phyloP scores from a whole-genome alignment of 1,140 invertebrate species.

The Eufriesea mexicana region DNA sequence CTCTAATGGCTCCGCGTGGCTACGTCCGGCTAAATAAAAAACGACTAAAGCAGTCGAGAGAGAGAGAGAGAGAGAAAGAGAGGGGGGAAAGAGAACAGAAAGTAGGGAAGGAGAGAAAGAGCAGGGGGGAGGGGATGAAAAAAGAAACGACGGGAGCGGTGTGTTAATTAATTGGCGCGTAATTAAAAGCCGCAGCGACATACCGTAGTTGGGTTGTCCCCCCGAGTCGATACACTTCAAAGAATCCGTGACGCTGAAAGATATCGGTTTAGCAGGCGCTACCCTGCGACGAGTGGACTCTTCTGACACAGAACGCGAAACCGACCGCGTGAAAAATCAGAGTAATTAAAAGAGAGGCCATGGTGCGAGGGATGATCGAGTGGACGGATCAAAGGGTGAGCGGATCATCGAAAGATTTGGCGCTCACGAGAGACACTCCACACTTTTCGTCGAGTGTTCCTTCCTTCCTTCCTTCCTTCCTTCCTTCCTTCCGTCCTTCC shows the following conservation, averaged over 20 bases:
- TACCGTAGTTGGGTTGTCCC: conserved; percentile 35
- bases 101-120: neutral
- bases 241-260: conserved; percentile 52
- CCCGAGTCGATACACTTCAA: conserved; percentile 53
- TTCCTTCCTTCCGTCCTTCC: too few species aligned
- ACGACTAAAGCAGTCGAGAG: conserved; percentile 11
- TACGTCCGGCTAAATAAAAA: conserved; percentile 64
- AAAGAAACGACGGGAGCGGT: conserved; percentile 35
- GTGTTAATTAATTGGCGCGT: conserved; percentile 78
- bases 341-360: conserved; percentile 24
- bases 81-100: conserved; percentile 3
- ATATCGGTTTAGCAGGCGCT: conserved; percentile 44
- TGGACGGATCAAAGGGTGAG: conserved; percentile 26
- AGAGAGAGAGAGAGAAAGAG: neutral
- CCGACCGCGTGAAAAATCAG: conserved; percentile 35
- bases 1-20: conserved; percentile 69
- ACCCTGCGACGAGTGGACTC: conserved; percentile 32
- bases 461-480: neutral
- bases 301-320: conserved; percentile 9
- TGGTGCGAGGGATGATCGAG: conserved; percentile 11
- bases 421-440: conserved; percentile 26
- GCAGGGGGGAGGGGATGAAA: conserved; percentile 14
- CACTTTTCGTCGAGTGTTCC: conserved; percentile 23
- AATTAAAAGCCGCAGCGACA: conserved; percentile 74
- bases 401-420: conserved; percentile 18